Evolutionary conservation across 1,140 invertebrate species (phyloP).

Genomic region (Teleogryllus occipitalis): DNA sequence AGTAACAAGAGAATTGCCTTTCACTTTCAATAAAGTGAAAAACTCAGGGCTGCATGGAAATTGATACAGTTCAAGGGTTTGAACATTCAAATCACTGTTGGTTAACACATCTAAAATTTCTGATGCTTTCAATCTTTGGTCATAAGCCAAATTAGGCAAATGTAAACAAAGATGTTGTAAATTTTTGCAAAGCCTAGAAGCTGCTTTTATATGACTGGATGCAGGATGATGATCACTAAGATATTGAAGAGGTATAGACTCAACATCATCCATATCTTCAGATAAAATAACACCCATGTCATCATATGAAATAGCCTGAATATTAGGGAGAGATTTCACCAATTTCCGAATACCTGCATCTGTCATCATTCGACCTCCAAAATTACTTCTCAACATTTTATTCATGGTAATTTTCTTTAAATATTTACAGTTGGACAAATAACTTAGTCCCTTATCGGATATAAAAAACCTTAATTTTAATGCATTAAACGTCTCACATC

Average conservation of each 20-base stretch:
- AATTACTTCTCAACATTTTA: conserved; percentile 22
- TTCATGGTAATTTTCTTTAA: conserved; percentile 26
- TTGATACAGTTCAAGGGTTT: conserved; percentile 13
- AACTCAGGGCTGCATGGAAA: conserved; percentile 16
- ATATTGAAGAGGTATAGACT: conserved; percentile 7
- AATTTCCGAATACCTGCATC: conserved; percentile 24
- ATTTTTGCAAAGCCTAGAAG: conserved; percentile 11
- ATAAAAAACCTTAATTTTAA: conserved; percentile 29
- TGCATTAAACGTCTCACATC: conserved; percentile 38
- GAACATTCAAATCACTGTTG: background rate
- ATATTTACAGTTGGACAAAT: conserved; percentile 24
- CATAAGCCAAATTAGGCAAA: background rate
- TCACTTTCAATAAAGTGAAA: background rate
- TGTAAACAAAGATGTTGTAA: conserved; percentile 14
- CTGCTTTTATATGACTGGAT: conserved; percentile 16
- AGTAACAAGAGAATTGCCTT: conserved; percentile 10
- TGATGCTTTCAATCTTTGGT: background rate
- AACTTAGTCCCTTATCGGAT: conserved; percentile 25
- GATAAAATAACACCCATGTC: conserved; percentile 26
- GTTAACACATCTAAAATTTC: conserved; percentile 11
- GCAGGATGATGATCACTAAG: conserved; percentile 13
- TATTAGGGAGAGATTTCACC: conserved; percentile 22
- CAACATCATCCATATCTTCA: conserved; percentile 20
- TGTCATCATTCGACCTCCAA: conserved; percentile 24
- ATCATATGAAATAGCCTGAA: conserved; percentile 26